phyloP scores from a whole-genome alignment of 1,140 invertebrate species.

The Caenorhabditis inopinata region DNA sequence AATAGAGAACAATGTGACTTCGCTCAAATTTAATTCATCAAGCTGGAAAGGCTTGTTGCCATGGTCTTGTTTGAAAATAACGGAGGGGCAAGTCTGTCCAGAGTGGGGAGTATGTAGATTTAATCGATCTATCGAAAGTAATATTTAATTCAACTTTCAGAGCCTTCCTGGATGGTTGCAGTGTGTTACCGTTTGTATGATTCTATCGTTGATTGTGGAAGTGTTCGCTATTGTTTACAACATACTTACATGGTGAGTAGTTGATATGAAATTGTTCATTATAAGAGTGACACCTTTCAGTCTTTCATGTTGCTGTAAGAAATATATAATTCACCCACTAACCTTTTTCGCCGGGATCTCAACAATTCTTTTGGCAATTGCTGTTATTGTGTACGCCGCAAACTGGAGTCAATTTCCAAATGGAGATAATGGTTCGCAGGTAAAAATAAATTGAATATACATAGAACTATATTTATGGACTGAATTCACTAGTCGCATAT shows the following conservation, averaged over 20 bases:
- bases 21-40: neutral
- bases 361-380: constrained; percentile 1
- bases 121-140: neutral
- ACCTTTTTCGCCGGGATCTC: constrained; percentile 31
- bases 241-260: constrained; percentile 22
- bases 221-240: constrained; percentile 28
- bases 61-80: constrained; percentile 37
- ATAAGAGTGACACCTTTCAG: neutral
- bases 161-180: constrained; percentile 25
- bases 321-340: constrained; percentile 42
- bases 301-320: constrained; percentile 43
- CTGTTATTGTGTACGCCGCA: constrained; percentile 28
- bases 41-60: constrained; percentile 38
- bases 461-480: neutral
- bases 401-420: neutral
- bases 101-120: constrained; percentile 29
- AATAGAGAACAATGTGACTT: neutral
- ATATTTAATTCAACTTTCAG: constrained; percentile 11
- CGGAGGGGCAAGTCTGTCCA: too few species aligned
- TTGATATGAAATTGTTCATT: neutral
- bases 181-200: constrained; percentile 29
- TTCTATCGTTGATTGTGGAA: constrained; percentile 8
- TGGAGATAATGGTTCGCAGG: neutral
- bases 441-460: neutral
- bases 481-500: too few species aligned